Conservation (phyloP, 2,888 invertebrate species). For the Harpalus rufipes region DNA sequence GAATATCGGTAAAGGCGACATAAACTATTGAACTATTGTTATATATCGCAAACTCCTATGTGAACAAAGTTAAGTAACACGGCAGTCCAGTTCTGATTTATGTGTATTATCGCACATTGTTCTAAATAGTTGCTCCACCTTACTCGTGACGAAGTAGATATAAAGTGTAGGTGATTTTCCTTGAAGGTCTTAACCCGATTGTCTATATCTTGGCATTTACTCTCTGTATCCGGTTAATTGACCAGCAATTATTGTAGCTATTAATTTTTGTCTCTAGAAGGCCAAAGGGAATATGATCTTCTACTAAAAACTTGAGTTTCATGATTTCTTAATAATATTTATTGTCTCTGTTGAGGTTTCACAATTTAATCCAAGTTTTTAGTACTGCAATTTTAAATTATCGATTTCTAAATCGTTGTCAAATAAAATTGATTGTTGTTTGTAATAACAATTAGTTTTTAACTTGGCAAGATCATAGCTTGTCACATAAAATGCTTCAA, state of each 20-base stretch:
- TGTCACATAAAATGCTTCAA: neutral
- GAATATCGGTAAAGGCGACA: neutral
- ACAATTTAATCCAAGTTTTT: neutral
- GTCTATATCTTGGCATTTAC: conserved; percentile 22
- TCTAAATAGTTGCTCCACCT: neutral
- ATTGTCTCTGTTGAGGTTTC: neutral
- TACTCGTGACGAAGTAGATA: neutral
- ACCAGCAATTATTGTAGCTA: conserved; percentile 22
- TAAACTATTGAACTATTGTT: neutral
- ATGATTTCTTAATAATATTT: neutral
- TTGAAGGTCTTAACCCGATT: conserved; percentile 10
- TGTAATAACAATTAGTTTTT: neutral
- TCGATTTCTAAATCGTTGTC: neutral
- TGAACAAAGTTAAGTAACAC: conserved; percentile 26
- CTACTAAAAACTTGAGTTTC: neutral
- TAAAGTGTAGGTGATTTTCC: conserved; percentile 33
- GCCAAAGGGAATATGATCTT: conserved; percentile 15
- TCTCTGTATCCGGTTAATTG: conserved; percentile 29
- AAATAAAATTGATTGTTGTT: neutral
- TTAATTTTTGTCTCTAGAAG: conserved; percentile 25
- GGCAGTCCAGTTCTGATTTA: neutral
- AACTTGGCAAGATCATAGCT: neutral
- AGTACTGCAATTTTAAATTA: neutral
- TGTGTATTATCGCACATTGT: neutral
- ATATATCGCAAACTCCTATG: neutral